Evolutionary conservation across 2,797 vertebrate genomes (phyloP), one percentile per base, ranked within the genome.

Genomic region (Numenius phaeopus): DNA sequence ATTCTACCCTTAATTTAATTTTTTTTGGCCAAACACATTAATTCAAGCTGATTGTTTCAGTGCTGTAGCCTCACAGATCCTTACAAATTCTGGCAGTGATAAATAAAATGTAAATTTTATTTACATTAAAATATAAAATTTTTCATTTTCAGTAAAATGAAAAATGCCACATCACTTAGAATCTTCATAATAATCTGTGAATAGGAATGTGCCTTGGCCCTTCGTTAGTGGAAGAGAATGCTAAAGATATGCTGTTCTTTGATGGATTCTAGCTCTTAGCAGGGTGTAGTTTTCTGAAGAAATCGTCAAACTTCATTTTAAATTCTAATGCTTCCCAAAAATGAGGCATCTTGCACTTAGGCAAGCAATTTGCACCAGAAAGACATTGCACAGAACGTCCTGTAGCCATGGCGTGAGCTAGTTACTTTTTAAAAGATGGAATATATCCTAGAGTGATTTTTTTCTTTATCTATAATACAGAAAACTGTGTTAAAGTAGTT

Each of bases 321-420:
- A 83, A 89, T 82, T 81, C 47, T 67, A 67, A 89, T 75, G 49
- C 83, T 86, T 92, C 89, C 39, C 46, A 75, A 81, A 94, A 94
- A 71, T 26, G 84, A 89, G 42, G 23, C 44, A 34, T 66, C 73
- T 67, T 80, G 52, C 55, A 81, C 46, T 76, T 65, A 72, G 50
- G 59, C 47, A 69, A 59, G 61, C 83, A 77, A 54, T 92, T 87
- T 89, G n/a, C 50, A 77, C 58, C 78, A 92, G 69, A 72, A 70
- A 6, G 34, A 34, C 72, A 34, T 30, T 39, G 42, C 24, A 52
- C 22, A 26, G 18, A 75, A 58, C 0, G 0, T 47, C 34, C 54
- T 14, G 24, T 32, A 67, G 54, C 59, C 58, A 7, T 7, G 30
- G 32, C n/a, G 42, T 58, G 49, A 87, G 78, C 27, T 47, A 54